Base-by-base conservation (phyloP, 2,113 vertebrate species). In the Chaetorhynchus papuensis region DNA sequence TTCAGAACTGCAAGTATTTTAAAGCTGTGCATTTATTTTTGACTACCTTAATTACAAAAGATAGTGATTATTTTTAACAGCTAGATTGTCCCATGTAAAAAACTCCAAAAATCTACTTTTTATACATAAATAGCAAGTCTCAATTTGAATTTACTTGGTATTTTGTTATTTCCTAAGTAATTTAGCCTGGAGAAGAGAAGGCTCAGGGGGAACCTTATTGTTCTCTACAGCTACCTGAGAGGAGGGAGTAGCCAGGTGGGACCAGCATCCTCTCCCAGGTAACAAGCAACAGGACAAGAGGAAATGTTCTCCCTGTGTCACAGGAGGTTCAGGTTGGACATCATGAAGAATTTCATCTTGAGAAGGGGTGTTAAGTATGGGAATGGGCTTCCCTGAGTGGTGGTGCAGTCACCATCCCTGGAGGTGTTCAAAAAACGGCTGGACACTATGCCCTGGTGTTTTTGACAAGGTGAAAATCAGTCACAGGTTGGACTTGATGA, bases 301-400 rank as follows among this genome's bases (percentile, higher is more conserved):
- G 19, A 65, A 41, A 49, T 41, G 6, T 10, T 24, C 15, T 49
- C 49, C 15, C 30, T n/a, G 42, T 9, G 42, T 49, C n/a, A 41
- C 4, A 12, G 50, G 15, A 74, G 19, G n/a, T 49, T 65, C 30
- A 41, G 19, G 19, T 5, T n/a, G 10, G n/a, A 41, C 60, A 41
- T n/a, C n/a, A 41, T 4, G 2, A n/a, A 57, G 13, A 49, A 24
- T 49, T 85, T 65, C 13, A 24, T 16, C 0, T 0, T 49, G n/a
- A 15, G 12, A 56, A 30, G 15, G n/a, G 37, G 8, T 65, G 10
- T 13, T 20, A 56, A 20, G 10, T 9, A 24, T 24, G 20, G 42
- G 6, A 75, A 65, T 24, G 42, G 15, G n/a, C 42, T 65, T 30
- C 42, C 35, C 15, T 13, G 8, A 49, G 10, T 24, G 20, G 30